Conservation (phyloP, 2,113 vertebrate species). For the Rostratula benghalensis region DNA sequence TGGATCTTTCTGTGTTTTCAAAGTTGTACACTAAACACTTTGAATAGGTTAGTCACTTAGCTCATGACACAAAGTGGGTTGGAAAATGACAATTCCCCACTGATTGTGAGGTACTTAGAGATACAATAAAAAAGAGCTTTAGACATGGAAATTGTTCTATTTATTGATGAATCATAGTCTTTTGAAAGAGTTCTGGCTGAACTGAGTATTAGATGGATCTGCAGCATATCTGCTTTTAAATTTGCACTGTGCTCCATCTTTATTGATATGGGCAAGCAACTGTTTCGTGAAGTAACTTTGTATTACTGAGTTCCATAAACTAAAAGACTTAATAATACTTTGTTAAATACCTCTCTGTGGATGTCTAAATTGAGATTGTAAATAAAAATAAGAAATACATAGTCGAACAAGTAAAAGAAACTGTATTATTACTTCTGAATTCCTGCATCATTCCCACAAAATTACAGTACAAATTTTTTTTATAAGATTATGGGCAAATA, state of each 20-base stretch:
- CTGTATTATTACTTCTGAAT: background rate
- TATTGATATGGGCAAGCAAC: background rate
- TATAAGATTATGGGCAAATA: background rate
- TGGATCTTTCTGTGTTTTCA: constrained; percentile 21
- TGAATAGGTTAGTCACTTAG: constrained; percentile 30
- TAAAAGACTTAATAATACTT: background rate
- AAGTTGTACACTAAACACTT: constrained; percentile 36
- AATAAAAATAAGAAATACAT: background rate
- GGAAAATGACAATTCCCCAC: constrained; percentile 39
- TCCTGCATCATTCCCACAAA: background rate
- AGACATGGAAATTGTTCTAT: constrained; percentile 16
- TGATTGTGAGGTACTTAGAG: constrained; percentile 38
- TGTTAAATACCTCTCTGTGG: background rate
- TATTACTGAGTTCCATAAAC: background rate
- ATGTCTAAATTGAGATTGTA: background rate
- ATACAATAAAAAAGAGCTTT: background rate
- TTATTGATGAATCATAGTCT: constrained; percentile 19
- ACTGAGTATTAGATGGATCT: background rate
- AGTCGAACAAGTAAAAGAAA: background rate
- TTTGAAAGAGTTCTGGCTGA: background rate
- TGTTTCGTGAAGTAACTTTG: background rate
- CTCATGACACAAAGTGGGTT: constrained; percentile 39
- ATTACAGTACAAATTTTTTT: background rate
- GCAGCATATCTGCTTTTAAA: background rate
- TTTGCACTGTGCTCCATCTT: background rate